These are phyloP conservation scores for Nycticebus coucang DNA, from an alignment of 2,113 vertebrate genomes.

Conservation along the genomic window DNA sequence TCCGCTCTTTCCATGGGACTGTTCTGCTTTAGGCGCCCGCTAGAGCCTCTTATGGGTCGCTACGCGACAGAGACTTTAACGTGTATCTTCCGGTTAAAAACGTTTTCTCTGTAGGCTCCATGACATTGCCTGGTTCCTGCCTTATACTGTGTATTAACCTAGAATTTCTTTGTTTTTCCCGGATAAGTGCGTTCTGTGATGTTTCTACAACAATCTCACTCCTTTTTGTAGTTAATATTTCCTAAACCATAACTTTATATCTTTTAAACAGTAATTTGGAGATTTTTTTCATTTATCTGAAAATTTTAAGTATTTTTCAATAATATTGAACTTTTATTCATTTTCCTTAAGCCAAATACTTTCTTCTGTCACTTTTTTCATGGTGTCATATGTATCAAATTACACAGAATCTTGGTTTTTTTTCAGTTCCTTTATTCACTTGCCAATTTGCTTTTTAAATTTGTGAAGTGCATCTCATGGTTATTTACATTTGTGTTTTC, in stretches of 20 bases:
- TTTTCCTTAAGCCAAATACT: background rate
- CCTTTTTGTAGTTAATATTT: background rate
- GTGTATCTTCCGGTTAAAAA: background rate
- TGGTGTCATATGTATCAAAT: too few relatives aligned
- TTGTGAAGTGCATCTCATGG: too few relatives aligned
- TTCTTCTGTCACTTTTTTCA: background rate
- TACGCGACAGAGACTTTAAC: background rate
- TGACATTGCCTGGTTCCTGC: background rate
- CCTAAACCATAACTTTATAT: background rate
- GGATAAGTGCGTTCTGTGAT: background rate
- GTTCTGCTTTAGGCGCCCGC: fast-evolving
- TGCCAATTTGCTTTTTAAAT: too few relatives aligned
- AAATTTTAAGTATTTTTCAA: background rate
- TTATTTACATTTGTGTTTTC: too few relatives aligned
- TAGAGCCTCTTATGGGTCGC: fast-evolving
- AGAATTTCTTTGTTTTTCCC: background rate
- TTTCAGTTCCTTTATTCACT: too few relatives aligned
- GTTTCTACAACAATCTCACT: background rate
- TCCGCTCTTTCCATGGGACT: background rate
- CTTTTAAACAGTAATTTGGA: background rate
- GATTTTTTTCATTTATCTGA: background rate
- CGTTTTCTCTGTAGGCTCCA: fast-evolving
- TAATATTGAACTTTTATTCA: background rate
- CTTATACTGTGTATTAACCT: background rate
- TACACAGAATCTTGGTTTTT: too few relatives aligned